A percentile compares a stretch with the other conserved stretches of the same genome.
phyloP scores from a whole-genome alignment of 2,113 vertebrate genomes.

The Podilymbus podiceps region DNA sequence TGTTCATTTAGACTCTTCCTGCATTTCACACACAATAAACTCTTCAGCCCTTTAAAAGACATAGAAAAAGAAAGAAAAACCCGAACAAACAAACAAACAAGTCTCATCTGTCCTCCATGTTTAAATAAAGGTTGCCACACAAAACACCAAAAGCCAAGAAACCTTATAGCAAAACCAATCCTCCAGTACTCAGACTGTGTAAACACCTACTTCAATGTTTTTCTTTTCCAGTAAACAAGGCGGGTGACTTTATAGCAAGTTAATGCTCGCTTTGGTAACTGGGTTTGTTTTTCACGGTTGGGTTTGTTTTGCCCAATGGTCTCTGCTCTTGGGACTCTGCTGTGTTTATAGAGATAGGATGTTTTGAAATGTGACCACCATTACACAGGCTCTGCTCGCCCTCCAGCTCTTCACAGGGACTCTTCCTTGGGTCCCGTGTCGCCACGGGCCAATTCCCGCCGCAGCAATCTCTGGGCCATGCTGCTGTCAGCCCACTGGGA shows the following conservation, averaged over 20 bases:
- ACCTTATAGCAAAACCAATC: background rate
- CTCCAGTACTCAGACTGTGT: background rate
- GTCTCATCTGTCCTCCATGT: background rate
- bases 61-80: constrained; percentile 11
- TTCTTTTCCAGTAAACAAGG: background rate
- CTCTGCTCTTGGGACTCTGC: background rate
- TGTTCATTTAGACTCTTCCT: constrained; percentile 64
- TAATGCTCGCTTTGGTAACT: background rate
- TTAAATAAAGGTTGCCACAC: constrained; percentile 15
- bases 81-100: constrained; percentile 27
- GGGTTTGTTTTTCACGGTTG: constrained; percentile 8
- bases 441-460: background rate
- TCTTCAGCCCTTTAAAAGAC: background rate
- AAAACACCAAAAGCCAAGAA: background rate
- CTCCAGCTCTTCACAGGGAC: background rate
- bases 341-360: background rate
- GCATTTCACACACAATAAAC: constrained; percentile 53
- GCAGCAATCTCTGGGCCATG: background rate
- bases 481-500: background rate
- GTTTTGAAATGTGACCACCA: background rate
- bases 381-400: background rate
- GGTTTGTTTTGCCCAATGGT: background rate
- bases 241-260: background rate
- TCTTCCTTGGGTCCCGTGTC: background rate
- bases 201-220: background rate